Conservation (phyloP, 2,888 invertebrate species). For the Marasmarcha lunaedactyla region DNA sequence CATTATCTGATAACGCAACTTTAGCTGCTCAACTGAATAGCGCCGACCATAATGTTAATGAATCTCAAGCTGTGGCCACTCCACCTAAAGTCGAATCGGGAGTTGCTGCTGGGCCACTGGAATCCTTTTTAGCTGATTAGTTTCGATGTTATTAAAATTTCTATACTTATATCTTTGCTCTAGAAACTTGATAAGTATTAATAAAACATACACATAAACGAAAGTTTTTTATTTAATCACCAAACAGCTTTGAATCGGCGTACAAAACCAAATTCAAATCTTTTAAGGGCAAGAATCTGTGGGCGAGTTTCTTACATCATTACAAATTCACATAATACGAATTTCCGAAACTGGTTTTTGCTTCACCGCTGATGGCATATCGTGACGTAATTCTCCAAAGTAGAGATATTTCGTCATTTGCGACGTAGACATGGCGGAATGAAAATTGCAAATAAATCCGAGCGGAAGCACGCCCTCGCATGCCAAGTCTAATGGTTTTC, state of each 20-base stretch:
- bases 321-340: too few relatives aligned
- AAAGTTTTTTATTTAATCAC: too few relatives aligned
- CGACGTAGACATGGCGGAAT: not conserved
- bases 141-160: not conserved
- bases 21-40: constrained; percentile 34
- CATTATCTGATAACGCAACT: constrained; percentile 41
- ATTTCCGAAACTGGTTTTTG: not conserved
- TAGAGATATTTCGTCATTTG: not conserved
- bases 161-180: too few relatives aligned
- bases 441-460: too few relatives aligned
- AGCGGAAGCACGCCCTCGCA: too few relatives aligned
- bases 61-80: constrained; percentile 10
- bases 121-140: constrained; percentile 46
- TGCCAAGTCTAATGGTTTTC: not conserved
- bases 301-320: too few relatives aligned
- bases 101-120: constrained; percentile 39
- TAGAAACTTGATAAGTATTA: too few relatives aligned
- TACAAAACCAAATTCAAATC: too few relatives aligned
- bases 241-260: too few relatives aligned
- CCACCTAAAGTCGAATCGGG: constrained; percentile 18
- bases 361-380: not conserved
- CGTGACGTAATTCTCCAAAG: not conserved
- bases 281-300: too few relatives aligned
- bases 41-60: constrained; percentile 23
- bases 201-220: too few relatives aligned